Evolutionary conservation across 2,888 invertebrate species (phyloP).

Genomic region (Drosophila pseudotakahashii): DNA sequence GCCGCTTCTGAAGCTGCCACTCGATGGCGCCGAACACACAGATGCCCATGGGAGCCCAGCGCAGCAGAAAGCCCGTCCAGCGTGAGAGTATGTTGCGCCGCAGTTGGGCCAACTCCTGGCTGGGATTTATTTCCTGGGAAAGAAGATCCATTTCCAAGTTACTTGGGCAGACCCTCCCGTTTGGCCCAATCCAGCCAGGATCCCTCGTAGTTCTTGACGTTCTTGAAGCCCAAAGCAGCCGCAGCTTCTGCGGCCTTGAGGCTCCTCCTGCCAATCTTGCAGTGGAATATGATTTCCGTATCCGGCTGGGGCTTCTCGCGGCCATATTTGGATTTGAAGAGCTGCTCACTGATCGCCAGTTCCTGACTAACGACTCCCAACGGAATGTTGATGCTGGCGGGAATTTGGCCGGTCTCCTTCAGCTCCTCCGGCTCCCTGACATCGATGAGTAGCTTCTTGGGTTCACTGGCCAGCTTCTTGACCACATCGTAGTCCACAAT

Average conservation of each 20-base stretch:
- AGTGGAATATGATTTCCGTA: constrained; percentile 88
- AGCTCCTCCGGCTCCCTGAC: constrained; percentile 91
- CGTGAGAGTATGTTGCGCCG: constrained; percentile 85
- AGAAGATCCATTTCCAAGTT: too few species aligned
- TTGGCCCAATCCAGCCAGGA: constrained; percentile 83
- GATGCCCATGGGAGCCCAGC: constrained; percentile 89
- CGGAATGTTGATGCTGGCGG: constrained; percentile 91
- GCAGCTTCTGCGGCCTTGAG: constrained; percentile 87
- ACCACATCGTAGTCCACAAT: constrained; percentile 75
- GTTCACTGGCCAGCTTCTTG: constrained; percentile 84
- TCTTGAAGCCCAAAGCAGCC: constrained; percentile 70
- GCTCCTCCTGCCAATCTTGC: constrained; percentile 88
- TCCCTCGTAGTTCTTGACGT: constrained; percentile 81
- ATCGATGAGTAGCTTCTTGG: constrained; percentile 88
- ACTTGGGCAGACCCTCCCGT: constrained; percentile 77
- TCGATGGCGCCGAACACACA: constrained; percentile 87
- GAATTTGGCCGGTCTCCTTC: constrained; percentile 88
- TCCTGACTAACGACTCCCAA: constrained; percentile 84
- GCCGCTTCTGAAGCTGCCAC: constrained; percentile 84
- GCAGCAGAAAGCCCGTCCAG: constrained; percentile 87
- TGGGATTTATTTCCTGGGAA: neutral
- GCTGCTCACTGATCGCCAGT: constrained; percentile 75
- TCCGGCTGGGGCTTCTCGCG: constrained; percentile 86
- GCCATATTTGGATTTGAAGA: constrained; percentile 86
- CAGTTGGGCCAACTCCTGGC: constrained; percentile 40